These are phyloP conservation scores for Hemiscyllium ocellatum DNA, from an alignment of 2,113 vertebrate genomes.

Conservation along the genomic window DNA sequence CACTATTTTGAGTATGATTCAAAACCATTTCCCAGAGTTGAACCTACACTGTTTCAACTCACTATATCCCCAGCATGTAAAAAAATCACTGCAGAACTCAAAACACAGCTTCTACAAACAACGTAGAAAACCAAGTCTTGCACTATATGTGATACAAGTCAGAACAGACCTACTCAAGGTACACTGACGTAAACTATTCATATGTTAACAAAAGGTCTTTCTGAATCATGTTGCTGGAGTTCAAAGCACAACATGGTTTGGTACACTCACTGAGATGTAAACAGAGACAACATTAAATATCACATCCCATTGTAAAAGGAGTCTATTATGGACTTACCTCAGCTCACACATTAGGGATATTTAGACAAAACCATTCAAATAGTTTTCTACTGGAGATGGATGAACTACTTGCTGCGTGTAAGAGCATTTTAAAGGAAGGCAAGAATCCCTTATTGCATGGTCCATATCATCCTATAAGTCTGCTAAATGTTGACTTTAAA, in stretches of 20 bases:
- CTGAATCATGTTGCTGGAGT: neutral
- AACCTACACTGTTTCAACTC: neutral
- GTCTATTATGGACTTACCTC: neutral
- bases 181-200: neutral
- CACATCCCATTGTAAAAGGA: neutral
- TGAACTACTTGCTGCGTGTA: neutral
- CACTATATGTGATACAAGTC: neutral
- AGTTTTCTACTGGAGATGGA: neutral
- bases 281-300: neutral
- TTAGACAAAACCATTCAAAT: neutral
- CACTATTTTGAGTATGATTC: neutral
- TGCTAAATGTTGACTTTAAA: too few species aligned
- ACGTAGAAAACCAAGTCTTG: neutral
- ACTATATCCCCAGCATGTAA: neutral
- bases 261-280: neutral
- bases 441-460: too few species aligned
- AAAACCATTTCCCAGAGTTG: neutral
- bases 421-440: too few species aligned
- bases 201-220: neutral
- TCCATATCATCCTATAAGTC: too few species aligned
- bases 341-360: neutral
- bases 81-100: neutral
- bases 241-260: neutral
- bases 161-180: neutral
- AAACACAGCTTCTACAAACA: neutral